A percentile compares a stretch with the other conserved stretches of the same genome.
These are phyloP conservation scores for Cavia aperea DNA, from an alignment of 2,113 vertebrate species.

Conservation along the genomic window DNA sequence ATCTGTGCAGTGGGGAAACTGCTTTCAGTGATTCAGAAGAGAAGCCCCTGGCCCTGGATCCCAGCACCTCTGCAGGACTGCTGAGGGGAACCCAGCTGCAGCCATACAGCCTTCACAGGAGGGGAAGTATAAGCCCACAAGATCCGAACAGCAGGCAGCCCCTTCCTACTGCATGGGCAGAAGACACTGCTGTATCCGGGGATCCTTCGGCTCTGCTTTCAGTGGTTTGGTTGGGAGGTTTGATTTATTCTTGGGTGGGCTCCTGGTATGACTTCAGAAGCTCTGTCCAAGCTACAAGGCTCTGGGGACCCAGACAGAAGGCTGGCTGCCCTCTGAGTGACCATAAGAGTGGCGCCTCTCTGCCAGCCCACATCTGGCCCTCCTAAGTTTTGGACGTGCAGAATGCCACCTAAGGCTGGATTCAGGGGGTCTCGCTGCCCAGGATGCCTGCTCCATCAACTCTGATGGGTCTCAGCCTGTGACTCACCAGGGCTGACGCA, in stretches of 20 bases:
- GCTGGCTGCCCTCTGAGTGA: neutral
- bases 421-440: too few species aligned
- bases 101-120: neutral
- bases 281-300: neutral
- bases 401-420: neutral
- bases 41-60: neutral
- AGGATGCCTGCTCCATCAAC: neutral
- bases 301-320: neutral
- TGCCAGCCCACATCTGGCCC: neutral
- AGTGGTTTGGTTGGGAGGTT: conserved; percentile 12
- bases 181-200: neutral
- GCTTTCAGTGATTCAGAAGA: neutral
- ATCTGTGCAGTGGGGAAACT: neutral
- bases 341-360: fast-evolving
- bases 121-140: conserved; percentile 42
- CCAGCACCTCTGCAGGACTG: neutral
- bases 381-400: neutral
- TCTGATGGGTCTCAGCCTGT: neutral
- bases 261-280: conserved; percentile 19
- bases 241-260: neutral
- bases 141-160: neutral
- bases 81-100: neutral
- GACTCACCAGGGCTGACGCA: neutral
- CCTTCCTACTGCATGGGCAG: too few species aligned
- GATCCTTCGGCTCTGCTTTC: neutral